Evolutionary conservation across 2,888 invertebrate species (phyloP), one percentile per base, ranked within the genome.

Genomic region (Diloba caeruleocephala): DNA sequence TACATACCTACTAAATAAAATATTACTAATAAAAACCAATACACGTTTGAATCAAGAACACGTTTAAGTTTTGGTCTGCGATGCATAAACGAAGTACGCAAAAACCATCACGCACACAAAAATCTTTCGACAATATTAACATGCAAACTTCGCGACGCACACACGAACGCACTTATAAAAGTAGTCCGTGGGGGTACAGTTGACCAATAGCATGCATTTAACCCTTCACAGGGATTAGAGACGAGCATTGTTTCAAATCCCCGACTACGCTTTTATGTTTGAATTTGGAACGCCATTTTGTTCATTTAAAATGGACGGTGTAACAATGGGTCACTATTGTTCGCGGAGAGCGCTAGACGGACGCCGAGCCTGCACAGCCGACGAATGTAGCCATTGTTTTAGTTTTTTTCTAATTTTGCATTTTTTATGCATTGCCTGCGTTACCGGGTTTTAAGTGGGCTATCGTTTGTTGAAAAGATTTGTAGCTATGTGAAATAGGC

Each of bases 121-220:
- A 62, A 75, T 58, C 54, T 15, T 42, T 14, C 38, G 36, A 46
- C 32, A 56, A 44, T 51, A 68, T 69, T 70, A 69, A 53, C 53
- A 57, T 57, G 36, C 59, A 72, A 78, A 76, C 64, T 78, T 76
- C 34, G 58, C 63, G 54, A 49, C 32, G 45, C 71, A 29, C 71
- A 61, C 62, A 57, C 49, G 51, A 32, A 19, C 39, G 19, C 36
- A 57, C 23, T 26, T 4, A 31, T 25, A 55, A 70, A 61, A 67
- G 53, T 49, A 53, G 50, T 59, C 71, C 57, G 65, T 70, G 80
- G 86, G 90, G 89, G 85, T 71, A 81, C 78, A 65, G 80, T 87
- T 93, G 92, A 92, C 92, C 93, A 93, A 93, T 93, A 82, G 90
- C 85, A 87, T 85, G 89, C 89, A 88, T 90, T 90, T 89, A 92